Evolutionary conservation across 1,140 invertebrate species (phyloP), one percentile per base, ranked within the genome.

Genomic region (Drosophila ambigua): DNA sequence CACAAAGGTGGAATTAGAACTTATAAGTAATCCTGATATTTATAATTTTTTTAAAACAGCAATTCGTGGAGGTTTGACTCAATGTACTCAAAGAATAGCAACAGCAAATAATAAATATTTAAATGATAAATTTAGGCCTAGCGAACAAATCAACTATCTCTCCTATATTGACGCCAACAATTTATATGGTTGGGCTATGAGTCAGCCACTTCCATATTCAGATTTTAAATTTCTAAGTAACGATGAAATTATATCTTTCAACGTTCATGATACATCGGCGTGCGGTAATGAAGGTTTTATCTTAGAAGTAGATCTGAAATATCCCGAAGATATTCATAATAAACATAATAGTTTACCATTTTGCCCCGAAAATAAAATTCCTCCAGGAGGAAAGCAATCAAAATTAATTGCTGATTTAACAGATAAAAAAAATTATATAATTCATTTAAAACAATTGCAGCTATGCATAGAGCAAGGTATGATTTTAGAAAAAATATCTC

Each of bases 381-480:
- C 20, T 20, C 20, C 20, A 9, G 39, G 41, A 2, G 41, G 53
- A 11, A 16, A 28, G 2, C 53, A 43, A 15, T 0, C 4, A 26
- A 24, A 43, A 24, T 1, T 55, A 8, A 16, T 9, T 5, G 53
- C 53, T 2, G n/a, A 15, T 4, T 43, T 43, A 13, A n/a, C 5
- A 4, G 13, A 54, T n/a, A 54, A 24, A 26, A 26, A 7, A 9
- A 9, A 54, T 5, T 54, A 54, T 35, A 26, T 54, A 9, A 26
- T 54, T 24, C 35, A 54, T 24, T 43, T 54, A 4, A 43, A 43
- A 24, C 52, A 54, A 4, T 8, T 55, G 2, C 53, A 55, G 26
- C 15, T 55, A 20, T 20, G 53, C 0, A 9, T 55, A 55, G 16
- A 43, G 1, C 7, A 55, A 5, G 23, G 23, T 1, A 46, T 24